These are phyloP conservation scores for Sebastes wilsoni DNA, from an alignment of 2,797 vertebrate genomes.

Conservation along the genomic window DNA sequence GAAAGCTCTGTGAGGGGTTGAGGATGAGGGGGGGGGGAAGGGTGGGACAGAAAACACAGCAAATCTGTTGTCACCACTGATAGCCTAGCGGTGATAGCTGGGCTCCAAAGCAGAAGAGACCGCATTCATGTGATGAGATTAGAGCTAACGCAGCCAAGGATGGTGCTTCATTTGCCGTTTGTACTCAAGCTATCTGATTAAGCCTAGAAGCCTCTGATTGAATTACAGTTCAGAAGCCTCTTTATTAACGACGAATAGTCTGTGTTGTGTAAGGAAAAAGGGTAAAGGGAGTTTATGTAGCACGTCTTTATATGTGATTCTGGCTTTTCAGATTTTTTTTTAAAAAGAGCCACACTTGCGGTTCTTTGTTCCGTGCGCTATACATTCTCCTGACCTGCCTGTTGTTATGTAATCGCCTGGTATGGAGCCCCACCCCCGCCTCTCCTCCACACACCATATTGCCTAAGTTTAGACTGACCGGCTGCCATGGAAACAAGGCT, in stretches of 20 bases:
- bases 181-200: slow-evolving; percentile 30
- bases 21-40: background rate
- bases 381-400: slow-evolving; percentile 12
- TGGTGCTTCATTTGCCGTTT: slow-evolving; percentile 43
- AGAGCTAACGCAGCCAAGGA: slow-evolving; percentile 8
- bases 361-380: slow-evolving; percentile 9
- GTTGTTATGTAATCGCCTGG: slow-evolving; percentile 39
- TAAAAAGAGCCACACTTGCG: background rate
- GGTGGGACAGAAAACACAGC: background rate
- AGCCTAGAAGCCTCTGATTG: slow-evolving; percentile 1
- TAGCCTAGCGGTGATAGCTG: background rate
- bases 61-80: slow-evolving; percentile 1
- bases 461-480: background rate
- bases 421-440: slow-evolving; percentile 20
- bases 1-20: background rate
- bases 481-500: slow-evolving; percentile 52
- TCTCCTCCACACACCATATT: slow-evolving; percentile 31
- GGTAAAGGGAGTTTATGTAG: background rate
- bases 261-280: background rate
- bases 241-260: background rate
- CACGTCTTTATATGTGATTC: background rate
- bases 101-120: background rate
- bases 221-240: background rate
- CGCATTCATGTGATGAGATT: slow-evolving; percentile 46
- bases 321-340: background rate